Evolutionary conservation across 2,113 vertebrate genomes (phyloP), one percentile per base, ranked within the genome.

Genomic region (Glaucomys volans): DNA sequence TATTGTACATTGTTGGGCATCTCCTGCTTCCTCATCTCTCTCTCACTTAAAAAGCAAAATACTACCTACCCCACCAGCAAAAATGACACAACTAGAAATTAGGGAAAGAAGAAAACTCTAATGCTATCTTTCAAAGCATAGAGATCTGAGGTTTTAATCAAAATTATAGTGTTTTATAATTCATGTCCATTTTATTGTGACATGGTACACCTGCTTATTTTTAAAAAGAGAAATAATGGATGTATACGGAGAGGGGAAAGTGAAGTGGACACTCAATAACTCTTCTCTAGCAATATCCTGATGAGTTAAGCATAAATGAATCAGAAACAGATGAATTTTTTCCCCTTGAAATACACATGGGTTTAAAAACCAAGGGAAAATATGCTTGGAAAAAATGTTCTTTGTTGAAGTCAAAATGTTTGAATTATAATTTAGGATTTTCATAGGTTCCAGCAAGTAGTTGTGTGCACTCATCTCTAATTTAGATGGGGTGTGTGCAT

Each of bases 341-440:
- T 74, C 0, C 42, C 50, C 42, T 74, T 57, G 42, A 96, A 95
- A 97, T 92, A 93, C 95, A 93, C 87, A 82, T 85, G 89, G 87
- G 81, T 77, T 96, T 97, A 96, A 95, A 97, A 96, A 86, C 84
- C 77, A 95, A 94, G 85, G 81, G 69, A 96, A 97, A 97, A 86
- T 77, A 93, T 85, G 80, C 74, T 81, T 96, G 94, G 91, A 71
- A 95, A 95, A 96, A 96, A 47, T 71, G 59, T 92, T 94, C 85
- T 96, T 95, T 97, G 89, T 95, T 96, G 59, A 85, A 92, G 72
- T 83, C n/a, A 67, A 24, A 96, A 97, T 91, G 67, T 96, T 92
- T 95, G 87, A 96, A 91, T 96, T 97, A 96, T 81, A 95, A 94
- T 90, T 96, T 87, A 86, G 94, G 93, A 90, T 95, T 92, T 82